Percentiles rank a stretch among this genome's conserved stretches.
Conservation (phyloP, 2,113 vertebrate genomes). For the Perca flavescens region DNA sequence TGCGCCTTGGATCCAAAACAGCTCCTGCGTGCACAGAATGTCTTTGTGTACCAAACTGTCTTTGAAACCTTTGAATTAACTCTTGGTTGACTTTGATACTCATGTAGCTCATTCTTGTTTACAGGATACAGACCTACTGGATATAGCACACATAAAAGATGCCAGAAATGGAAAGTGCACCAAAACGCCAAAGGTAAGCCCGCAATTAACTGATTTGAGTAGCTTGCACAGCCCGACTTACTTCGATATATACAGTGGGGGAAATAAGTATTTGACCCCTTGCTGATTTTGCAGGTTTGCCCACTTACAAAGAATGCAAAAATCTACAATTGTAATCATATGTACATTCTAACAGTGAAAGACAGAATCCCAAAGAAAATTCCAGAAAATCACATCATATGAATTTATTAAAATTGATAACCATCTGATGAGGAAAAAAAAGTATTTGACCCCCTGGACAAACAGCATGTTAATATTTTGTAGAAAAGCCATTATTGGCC, state of each 20-base stretch:
- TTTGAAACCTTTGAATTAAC: constrained; percentile 26
- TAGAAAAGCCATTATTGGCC: no score
- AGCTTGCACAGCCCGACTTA: neutral
- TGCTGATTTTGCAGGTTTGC: no score
- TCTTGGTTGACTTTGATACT: constrained; percentile 14
- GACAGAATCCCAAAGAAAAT: no score
- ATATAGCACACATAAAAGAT: constrained; percentile 85
- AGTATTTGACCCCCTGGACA: no score
- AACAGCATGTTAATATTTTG: no score
- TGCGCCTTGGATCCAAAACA: neutral
- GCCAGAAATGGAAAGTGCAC: constrained; percentile 85
- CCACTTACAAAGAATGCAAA: no score
- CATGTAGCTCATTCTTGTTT: constrained; percentile 21
- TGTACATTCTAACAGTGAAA: no score
- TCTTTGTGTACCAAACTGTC: constrained; percentile 19
- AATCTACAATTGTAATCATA: no score
- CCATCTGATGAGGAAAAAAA: no score
- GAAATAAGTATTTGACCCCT: no score
- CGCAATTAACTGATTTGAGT: neutral
- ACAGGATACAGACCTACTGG: constrained; percentile 86
- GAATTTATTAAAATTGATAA: no score
- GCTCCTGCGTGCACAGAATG: neutral
- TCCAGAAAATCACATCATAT: no score
- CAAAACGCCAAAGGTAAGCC: constrained; percentile 85
- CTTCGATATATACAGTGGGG: neutral